Conservation (phyloP, 1,140 invertebrate species). For the Chymomyza costata region DNA sequence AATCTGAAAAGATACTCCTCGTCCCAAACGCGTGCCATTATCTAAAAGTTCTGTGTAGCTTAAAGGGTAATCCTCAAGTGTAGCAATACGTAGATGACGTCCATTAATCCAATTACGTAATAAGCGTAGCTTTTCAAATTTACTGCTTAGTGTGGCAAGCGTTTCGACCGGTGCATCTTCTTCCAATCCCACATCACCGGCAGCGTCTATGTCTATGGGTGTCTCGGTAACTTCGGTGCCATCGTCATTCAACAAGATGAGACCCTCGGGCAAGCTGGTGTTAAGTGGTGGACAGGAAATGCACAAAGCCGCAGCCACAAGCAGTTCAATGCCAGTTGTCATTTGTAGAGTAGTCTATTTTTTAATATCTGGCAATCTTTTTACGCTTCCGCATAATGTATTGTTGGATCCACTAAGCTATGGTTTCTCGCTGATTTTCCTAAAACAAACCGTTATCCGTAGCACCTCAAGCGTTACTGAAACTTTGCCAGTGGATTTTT, state of each 20-base stretch:
- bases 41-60: conserved; percentile 76
- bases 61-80: conserved; percentile 79
- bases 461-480: conserved; percentile 35
- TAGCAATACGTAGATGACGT: conserved; percentile 59
- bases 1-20: conserved; percentile 84
- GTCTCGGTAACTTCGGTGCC: conserved; percentile 14
- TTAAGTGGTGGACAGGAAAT: conserved; percentile 42
- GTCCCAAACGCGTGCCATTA: conserved; percentile 79
- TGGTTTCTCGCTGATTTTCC: conserved; percentile 5
- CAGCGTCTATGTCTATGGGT: conserved; percentile 20
- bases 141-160: conserved; percentile 38
- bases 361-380: not conserved
- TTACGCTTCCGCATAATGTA: conserved; percentile 43
- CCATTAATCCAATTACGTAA: conserved; percentile 61
- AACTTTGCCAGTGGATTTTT: conserved; percentile 12
- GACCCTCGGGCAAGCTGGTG: conserved; percentile 30
- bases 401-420: not conserved
- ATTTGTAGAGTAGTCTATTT: conserved; percentile 15
- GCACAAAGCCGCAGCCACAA: conserved; percentile 58
- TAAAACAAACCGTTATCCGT: conserved; percentile 32
- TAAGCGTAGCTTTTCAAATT: conserved; percentile 37
- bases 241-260: conserved; percentile 30
- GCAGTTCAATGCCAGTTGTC: conserved; percentile 60
- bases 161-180: conserved; percentile 38
- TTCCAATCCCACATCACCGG: conserved; percentile 21